Conservation (phyloP, 2,113 vertebrate species). For the Nothocercus nigrocapillus region DNA sequence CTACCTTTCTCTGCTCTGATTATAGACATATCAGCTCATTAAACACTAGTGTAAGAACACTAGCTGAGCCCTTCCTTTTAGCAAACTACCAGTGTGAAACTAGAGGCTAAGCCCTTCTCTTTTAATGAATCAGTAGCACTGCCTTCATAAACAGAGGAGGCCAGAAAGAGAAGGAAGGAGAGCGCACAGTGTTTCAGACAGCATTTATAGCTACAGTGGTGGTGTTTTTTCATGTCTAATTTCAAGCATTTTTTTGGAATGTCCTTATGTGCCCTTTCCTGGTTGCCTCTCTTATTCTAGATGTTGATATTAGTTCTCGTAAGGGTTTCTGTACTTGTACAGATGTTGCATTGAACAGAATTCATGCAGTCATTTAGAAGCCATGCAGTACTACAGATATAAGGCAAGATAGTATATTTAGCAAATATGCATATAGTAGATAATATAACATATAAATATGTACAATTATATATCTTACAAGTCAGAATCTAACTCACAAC, state of each 20-base stretch:
- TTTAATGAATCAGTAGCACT: slow-evolving; percentile 32
- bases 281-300: background rate
- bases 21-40: slow-evolving; percentile 75
- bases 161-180: background rate
- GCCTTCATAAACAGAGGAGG: background rate
- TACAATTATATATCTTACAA: background rate
- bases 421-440: background rate
- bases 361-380: background rate
- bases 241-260: slow-evolving; percentile 20
- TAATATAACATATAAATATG: background rate
- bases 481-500: background rate
- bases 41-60: slow-evolving; percentile 56
- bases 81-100: slow-evolving; percentile 54
- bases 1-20: slow-evolving; percentile 57
- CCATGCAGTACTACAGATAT: background rate
- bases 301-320: background rate
- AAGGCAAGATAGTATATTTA: background rate
- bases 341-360: background rate
- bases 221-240: slow-evolving; percentile 7
- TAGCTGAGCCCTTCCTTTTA: slow-evolving; percentile 62
- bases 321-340: background rate
- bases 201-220: background rate
- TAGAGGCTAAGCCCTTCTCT: slow-evolving; percentile 53
- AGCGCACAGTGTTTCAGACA: background rate
- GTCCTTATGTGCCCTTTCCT: background rate